phyloP scores from a whole-genome alignment of 2,888 invertebrate genomes.

The Scaptomyza reducta region DNA sequence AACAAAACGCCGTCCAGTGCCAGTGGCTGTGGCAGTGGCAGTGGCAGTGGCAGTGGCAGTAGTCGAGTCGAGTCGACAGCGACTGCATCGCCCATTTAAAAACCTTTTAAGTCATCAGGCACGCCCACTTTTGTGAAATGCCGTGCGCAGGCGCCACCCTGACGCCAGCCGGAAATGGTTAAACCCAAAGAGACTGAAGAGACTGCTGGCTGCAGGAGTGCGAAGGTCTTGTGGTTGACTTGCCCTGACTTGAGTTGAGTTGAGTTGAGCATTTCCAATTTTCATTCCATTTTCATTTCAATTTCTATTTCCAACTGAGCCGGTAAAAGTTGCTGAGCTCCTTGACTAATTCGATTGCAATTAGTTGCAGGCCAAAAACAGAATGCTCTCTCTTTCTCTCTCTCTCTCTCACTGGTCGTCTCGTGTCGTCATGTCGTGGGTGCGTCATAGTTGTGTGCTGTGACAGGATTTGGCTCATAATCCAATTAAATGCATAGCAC shows the following conservation, averaged over 20 bases:
- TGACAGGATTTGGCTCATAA: constrained; percentile 76
- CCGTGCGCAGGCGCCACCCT: constrained; percentile 76
- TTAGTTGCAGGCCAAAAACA: constrained; percentile 62
- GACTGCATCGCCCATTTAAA: constrained; percentile 68
- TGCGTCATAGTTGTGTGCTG: constrained; percentile 59
- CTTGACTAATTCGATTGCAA: constrained; percentile 78
- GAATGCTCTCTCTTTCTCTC: constrained; percentile 26
- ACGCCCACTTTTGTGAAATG: constrained; percentile 76
- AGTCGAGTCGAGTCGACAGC: constrained; percentile 8
- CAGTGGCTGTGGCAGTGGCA: constrained; percentile 4
- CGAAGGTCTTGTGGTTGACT: constrained; percentile 33
- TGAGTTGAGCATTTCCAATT: constrained; percentile 33
- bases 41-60: constrained; percentile 4
- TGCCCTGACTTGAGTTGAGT: constrained; percentile 15
- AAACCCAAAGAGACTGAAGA: constrained; percentile 17
- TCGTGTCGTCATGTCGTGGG: constrained; percentile 46
- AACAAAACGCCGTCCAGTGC: constrained; percentile 32
- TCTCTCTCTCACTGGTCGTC: constrained; percentile 19
- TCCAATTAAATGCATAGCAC: constrained; percentile 73
- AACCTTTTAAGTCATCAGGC: constrained; percentile 81
- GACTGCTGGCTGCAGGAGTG: constrained; percentile 4
- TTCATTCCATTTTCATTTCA: constrained; percentile 20
- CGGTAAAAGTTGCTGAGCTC: constrained; percentile 73
- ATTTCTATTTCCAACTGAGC: constrained; percentile 34
- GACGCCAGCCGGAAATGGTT: constrained; percentile 79